Base-by-base conservation (phyloP, 2,888 invertebrate genomes). In the Drosophila bunnanda region DNA sequence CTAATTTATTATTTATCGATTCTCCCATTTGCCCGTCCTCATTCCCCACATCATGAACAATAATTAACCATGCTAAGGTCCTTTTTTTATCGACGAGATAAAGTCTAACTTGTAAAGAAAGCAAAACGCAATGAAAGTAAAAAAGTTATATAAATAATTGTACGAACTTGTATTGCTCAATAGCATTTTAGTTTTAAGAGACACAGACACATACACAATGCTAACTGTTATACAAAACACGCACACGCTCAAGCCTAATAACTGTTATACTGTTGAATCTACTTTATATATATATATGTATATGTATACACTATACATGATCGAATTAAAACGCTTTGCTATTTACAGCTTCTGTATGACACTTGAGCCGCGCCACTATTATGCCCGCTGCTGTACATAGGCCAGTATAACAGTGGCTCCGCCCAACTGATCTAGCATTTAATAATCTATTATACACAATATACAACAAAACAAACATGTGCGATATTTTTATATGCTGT, bases 1-100 rank as follows among this genome's bases (percentile, higher is more conserved):
- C 78, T 82, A 82, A 82, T 88, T 88, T 82, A 82, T 85, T 82
- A 80, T 67, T 59, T 55, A 64, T 58, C 53, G 22, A 54, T 39
- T 30, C 22, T 41, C 66, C 38, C 17, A 39, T 17, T 39, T 9
- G 17, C 38, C 38, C 38, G 38, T 38, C 36, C 46, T 52, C 56
- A n/a, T 36, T 12, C 39, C 59, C 59, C 32, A 60, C 59, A 59
- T 44, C 61, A 56, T 61, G 64, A 57, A 65, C 60, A 59, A 39
- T 50, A 59, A 78, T 56, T 53, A 43, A 65, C 39, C 15, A 50
- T 32, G 12, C 36, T 38, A 61, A 30, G 58, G 15, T 36, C 50
- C 25, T 32, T 46, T 67, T 52, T 67, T 59, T 69, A 72, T 80
- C 67, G 77, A 68, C 66, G 59, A 84, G 77, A 36, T 20, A 76